A percentile compares a stretch with the other conserved stretches of the same genome.
Evolutionary conservation across 2,888 invertebrate species (phyloP).

Genomic region (Chymomyza fuscimana): DNA sequence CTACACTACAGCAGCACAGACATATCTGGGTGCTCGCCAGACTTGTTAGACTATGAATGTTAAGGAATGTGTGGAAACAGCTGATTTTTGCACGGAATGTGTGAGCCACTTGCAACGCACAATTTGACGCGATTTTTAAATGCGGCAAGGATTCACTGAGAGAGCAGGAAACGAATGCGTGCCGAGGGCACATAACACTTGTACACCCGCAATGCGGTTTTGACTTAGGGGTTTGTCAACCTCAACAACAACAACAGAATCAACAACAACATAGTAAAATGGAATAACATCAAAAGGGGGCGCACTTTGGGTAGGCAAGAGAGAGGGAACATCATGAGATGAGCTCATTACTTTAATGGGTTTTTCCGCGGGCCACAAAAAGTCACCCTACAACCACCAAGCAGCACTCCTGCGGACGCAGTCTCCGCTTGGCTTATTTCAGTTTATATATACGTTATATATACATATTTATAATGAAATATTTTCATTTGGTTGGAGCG

Average conservation of each 20-base stretch:
- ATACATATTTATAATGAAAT: too few species aligned
- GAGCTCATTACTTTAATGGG: slow-evolving; percentile 72
- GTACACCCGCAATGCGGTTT: slow-evolving; percentile 14
- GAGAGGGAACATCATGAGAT: slow-evolving; percentile 50
- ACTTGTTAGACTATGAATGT: neutral
- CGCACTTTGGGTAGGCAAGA: neutral
- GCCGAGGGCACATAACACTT: slow-evolving; percentile 54
- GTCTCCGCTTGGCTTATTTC: slow-evolving; percentile 27
- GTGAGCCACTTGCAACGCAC: slow-evolving; percentile 57
- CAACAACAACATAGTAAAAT: neutral
- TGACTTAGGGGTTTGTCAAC: slow-evolving; percentile 55
- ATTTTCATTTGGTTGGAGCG: slow-evolving; percentile 35
- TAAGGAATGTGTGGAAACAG: neutral
- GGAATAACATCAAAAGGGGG: slow-evolving; percentile 26
- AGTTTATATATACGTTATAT: slow-evolving; percentile 38
- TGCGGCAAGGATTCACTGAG: neutral
- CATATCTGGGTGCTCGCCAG: neutral
- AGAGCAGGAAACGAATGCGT: slow-evolving; percentile 39
- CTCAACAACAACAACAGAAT: slow-evolving; percentile 38
- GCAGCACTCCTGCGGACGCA: neutral
- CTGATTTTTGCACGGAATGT: neutral
- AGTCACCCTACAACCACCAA: neutral
- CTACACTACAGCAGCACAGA: neutral
- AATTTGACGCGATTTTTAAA: slow-evolving; percentile 65
- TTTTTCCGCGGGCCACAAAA: slow-evolving; percentile 23